Conservation (phyloP, 2,113 vertebrate genomes). For the Heteronetta atricapilla region DNA sequence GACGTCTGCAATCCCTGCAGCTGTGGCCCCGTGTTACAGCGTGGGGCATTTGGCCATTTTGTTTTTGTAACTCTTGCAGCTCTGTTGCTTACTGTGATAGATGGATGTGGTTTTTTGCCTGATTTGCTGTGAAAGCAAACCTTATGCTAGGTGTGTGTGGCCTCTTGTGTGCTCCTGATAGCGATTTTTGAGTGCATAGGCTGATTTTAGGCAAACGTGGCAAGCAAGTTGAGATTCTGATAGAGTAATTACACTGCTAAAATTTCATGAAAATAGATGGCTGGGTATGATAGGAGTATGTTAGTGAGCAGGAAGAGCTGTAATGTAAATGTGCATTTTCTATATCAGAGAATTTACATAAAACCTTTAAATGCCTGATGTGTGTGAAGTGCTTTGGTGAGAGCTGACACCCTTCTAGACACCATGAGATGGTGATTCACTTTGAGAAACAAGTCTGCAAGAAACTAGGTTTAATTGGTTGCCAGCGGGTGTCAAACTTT, state of each 20-base stretch:
- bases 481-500: not conserved
- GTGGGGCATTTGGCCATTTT: not conserved
- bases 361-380: conserved; percentile 5
- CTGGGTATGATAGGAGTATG: not conserved
- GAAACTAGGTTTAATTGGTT: not conserved
- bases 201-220: not conserved
- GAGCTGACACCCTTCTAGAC: not conserved
- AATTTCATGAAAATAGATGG: not conserved
- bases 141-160: not conserved
- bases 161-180: not conserved
- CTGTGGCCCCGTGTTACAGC: not conserved
- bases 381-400: not conserved
- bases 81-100: not conserved
- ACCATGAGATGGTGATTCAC: not conserved
- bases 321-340: not conserved
- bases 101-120: not conserved
- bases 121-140: not conserved
- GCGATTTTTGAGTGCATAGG: not conserved
- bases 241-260: not conserved
- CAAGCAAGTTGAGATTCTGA: not conserved
- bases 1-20: not conserved
- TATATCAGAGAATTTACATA: not conserved
- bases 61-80: not conserved
- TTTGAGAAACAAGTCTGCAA: not conserved
- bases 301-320: not conserved